These are phyloP conservation scores for Plebejus argus DNA, from an alignment of 2,888 invertebrate genomes.

Conservation along the genomic window DNA sequence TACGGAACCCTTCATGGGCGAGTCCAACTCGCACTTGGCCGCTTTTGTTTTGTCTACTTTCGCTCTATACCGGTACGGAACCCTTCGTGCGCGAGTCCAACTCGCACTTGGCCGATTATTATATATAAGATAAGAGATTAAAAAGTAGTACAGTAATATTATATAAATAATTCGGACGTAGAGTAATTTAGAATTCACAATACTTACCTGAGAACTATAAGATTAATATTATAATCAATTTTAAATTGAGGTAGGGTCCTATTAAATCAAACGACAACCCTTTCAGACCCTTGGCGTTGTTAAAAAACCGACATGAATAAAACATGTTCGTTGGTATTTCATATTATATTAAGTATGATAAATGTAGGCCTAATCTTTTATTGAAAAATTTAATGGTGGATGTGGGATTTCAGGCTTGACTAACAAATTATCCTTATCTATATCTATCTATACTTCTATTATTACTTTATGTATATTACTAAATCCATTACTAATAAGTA, in stretches of 20 bases:
- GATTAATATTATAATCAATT: slow-evolving; percentile 19
- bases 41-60: too few relatives aligned
- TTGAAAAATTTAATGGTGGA: neutral
- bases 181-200: neutral
- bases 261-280: slow-evolving; percentile 29
- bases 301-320: slow-evolving; percentile 24
- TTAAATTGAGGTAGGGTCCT: slow-evolving; percentile 17
- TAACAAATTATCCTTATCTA: neutral
- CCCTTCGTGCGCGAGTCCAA: too few relatives aligned
- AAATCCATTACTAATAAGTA: too few relatives aligned
- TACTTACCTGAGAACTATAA: neutral
- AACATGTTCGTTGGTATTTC: neutral
- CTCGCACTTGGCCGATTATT: too few relatives aligned
- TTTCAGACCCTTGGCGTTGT: slow-evolving; percentile 13
- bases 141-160: too few relatives aligned
- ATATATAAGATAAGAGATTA: too few relatives aligned
- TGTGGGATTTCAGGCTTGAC: neutral
- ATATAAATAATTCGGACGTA: neutral
- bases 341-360: neutral
- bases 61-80: too few relatives aligned
- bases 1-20: too few relatives aligned
- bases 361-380: neutral
- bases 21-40: too few relatives aligned
- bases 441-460: too few relatives aligned
- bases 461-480: too few relatives aligned